These are phyloP conservation scores for Cantharis lateralis DNA, from an alignment of 2,888 invertebrate species.

Conservation along the genomic window DNA sequence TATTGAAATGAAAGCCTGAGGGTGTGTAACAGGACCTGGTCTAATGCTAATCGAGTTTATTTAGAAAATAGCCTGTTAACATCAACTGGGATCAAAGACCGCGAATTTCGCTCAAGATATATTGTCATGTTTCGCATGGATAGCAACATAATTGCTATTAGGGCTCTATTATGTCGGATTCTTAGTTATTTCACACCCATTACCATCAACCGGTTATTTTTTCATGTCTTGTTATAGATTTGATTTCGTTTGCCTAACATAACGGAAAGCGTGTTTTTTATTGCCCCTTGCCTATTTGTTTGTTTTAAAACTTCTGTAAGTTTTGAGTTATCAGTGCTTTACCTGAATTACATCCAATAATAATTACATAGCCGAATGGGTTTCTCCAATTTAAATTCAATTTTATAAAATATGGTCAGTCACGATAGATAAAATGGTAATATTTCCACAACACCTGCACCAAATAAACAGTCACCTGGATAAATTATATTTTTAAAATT, in stretches of 20 bases:
- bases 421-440: not conserved
- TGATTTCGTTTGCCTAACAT: constrained; percentile 2
- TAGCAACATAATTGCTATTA: constrained; percentile 39
- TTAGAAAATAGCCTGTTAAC: constrained; percentile 52
- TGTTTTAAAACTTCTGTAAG: not conserved
- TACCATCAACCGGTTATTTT: constrained; percentile 21
- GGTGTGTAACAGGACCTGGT: constrained; percentile 48
- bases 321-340: not conserved
- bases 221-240: constrained; percentile 21
- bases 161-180: constrained; percentile 34
- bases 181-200: constrained; percentile 28
- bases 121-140: constrained; percentile 34
- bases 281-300: not conserved
- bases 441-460: not conserved
- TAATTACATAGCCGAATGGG: not conserved
- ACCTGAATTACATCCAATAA: not conserved
- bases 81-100: constrained; percentile 48
- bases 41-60: constrained; percentile 52
- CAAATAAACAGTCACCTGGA: not conserved
- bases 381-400: not conserved
- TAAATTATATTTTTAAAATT: not conserved
- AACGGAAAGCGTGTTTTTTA: not conserved
- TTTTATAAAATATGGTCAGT: constrained; percentile 2
- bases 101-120: constrained; percentile 26
- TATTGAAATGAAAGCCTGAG: constrained; percentile 52